Base-by-base conservation (phyloP, 2,888 invertebrate species). In the Dryococelus australis region DNA sequence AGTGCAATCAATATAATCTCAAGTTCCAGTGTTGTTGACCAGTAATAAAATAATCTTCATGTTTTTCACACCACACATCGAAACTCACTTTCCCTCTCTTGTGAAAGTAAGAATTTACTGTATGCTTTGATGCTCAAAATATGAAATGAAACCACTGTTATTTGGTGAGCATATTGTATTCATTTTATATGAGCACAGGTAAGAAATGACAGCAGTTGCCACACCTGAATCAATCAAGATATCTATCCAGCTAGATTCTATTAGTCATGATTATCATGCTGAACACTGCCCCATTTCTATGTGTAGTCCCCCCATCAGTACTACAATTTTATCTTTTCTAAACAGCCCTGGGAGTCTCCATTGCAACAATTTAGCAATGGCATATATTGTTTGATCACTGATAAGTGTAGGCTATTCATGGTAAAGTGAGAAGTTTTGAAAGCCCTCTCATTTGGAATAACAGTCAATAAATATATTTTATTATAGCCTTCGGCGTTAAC, bases 181-280 rank as follows among this genome's bases (percentile, higher is more conserved):
- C 24, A 27, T 43, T 83, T 83, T 20, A 83, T 9, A 83, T 83
- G 83, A 83, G 83, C 4, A 83, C 83, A 27, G n/a, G 43, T 43
- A 4, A 83, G 4, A 83, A 83, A 83, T 83, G 24, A 83, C 28
- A 83, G 83, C 83, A 83, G 28, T 83, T 83, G 83, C 43, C 28
- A 83, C 83, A 35, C 83, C 35, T 83, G 83, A 28, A 83, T 83
- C 27, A 83, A 83, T 35, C 26, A 83, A 83, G 83, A 83, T 83
- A 16, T 83, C 43, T 43, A 35, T 83, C 83, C 83, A 83, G 3
- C 83, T 35, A 12, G 83, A 83, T 43, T 4, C 83, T 83, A 83
- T 13, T 43, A 83, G 83, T 35, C 83, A 83, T 83, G 27, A 80
- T 26, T 26, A 80, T 80, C n/a, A 83, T 83, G 10, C 83, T 83